Conservation (phyloP, 2,888 invertebrate genomes). For the Stictocephala bisonia region DNA sequence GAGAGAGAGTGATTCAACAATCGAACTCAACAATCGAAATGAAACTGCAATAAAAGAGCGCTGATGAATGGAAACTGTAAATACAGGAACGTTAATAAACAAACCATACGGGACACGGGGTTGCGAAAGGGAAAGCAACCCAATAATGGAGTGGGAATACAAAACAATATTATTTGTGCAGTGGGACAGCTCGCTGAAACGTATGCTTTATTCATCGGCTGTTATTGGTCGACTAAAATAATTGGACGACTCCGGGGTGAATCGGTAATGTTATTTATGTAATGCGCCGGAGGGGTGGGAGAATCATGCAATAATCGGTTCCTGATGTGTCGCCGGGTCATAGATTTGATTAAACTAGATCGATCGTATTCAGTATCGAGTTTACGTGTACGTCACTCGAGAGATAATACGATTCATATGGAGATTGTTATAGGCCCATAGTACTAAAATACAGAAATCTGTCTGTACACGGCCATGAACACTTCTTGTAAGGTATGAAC, state of each 20-base stretch:
- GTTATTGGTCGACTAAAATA: slow-evolving; percentile 29
- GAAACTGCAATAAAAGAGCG: too few species aligned
- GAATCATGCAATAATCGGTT: slow-evolving; percentile 28
- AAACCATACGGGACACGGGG: background rate
- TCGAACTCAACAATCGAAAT: too few species aligned
- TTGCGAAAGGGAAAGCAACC: background rate
- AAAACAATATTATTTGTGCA: slow-evolving; percentile 23
- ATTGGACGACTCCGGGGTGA: slow-evolving; percentile 36
- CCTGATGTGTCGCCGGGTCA: too few species aligned
- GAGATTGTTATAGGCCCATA: too few species aligned
- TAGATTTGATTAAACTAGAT: too few species aligned
- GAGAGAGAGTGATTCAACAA: too few species aligned
- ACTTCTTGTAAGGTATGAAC: too few species aligned
- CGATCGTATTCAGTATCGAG: too few species aligned
- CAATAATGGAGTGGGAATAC: slow-evolving; percentile 5
- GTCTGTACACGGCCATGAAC: too few species aligned
- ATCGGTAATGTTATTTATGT: slow-evolving; percentile 54
- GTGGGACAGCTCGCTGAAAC: background rate
- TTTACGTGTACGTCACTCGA: too few species aligned
- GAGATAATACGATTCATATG: too few species aligned
- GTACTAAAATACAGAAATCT: too few species aligned
- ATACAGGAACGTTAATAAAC: background rate
- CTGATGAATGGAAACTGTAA: background rate
- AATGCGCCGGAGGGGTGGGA: slow-evolving; percentile 43
- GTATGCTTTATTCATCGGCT: slow-evolving; percentile 18